Evolutionary conservation across 2,797 vertebrate genomes (phyloP), one percentile per base, ranked within the genome.

Genomic region (Sarcophilus harrisii): DNA sequence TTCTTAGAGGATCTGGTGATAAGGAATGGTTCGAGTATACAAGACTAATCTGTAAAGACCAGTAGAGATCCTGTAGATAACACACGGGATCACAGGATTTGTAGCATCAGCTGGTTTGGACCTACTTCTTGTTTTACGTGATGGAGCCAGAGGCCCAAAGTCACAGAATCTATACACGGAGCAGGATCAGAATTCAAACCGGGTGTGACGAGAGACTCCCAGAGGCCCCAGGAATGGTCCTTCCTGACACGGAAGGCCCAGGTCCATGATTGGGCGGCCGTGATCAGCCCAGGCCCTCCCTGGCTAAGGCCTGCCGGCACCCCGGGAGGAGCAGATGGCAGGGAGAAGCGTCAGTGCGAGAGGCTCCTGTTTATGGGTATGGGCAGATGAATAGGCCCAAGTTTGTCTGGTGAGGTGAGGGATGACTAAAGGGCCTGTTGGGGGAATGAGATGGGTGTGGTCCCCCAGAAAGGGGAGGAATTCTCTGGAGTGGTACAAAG

Each of bases 371-470:
- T 95, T 91, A 73, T 0, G 0, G 5, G n/a, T 12, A 59, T 14
- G 49, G 73, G 91, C 52, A 14, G 73, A 81, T 81, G 73, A 81
- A 81, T 45, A 45, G 73, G 38, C 73, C 73, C 38, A 81, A n/a
- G 12, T 1, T 14, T 5, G 27, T 81, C 81, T 38, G 62, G 90
- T 90, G 93, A 96, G 91, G 91, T 96, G 94, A 96, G 93, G 1
- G 0, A 92, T 98, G 97, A 98, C 96, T 97, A 97, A 97, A 97
- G 96, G 96, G 58, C 92, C 91, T 57, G 89, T 73, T 91, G 0
- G 0, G 1, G 93, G 62, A 29, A 30, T 55, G 92, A 27, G 57
- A 91, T 1, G 24, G 94, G 87, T 60, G 92, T 97, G 97, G 97
- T 98, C 92, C 94, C 87, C 96, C 14, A 91, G 93, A 91, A 97